phyloP scores from a whole-genome alignment of 2,888 invertebrate genomes.

The Phytoseiulus persimilis region DNA sequence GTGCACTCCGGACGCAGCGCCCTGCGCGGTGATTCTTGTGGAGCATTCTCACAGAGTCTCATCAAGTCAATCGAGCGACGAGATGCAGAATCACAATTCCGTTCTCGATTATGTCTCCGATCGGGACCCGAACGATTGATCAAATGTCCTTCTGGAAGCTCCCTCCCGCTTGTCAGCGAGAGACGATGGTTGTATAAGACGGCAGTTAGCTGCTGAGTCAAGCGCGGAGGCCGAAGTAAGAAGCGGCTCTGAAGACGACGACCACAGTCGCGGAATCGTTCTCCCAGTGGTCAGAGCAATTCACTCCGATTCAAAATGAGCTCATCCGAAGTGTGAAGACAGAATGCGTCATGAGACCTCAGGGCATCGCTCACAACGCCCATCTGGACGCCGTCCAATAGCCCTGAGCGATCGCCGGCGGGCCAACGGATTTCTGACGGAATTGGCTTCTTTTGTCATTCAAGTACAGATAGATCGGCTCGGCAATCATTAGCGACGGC shows the following conservation, averaged over 20 bases:
- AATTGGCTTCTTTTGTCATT: background rate
- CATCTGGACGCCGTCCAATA: background rate
- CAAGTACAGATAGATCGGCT: background rate
- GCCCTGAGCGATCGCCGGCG: background rate
- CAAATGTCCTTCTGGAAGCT: background rate
- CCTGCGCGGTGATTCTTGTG: background rate
- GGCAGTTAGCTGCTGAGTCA: background rate
- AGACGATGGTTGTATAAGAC: background rate
- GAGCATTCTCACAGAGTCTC: background rate
- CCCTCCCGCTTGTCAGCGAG: background rate
- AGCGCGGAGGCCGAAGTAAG: no score
- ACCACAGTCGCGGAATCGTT: background rate
- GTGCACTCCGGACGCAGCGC: background rate
- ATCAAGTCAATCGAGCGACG: background rate
- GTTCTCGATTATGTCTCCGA: background rate
- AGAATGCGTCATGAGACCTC: background rate
- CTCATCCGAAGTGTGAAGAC: background rate
- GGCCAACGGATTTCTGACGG: background rate
- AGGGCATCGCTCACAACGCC: background rate
- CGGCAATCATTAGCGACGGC: background rate
- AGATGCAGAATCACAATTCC: background rate
- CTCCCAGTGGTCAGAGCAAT: background rate
- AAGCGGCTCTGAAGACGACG: background rate
- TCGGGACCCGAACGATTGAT: background rate
- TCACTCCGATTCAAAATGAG: background rate